These are phyloP conservation scores for Synergus laeviventris DNA, from an alignment of 2,888 invertebrate species.

Conservation along the genomic window DNA sequence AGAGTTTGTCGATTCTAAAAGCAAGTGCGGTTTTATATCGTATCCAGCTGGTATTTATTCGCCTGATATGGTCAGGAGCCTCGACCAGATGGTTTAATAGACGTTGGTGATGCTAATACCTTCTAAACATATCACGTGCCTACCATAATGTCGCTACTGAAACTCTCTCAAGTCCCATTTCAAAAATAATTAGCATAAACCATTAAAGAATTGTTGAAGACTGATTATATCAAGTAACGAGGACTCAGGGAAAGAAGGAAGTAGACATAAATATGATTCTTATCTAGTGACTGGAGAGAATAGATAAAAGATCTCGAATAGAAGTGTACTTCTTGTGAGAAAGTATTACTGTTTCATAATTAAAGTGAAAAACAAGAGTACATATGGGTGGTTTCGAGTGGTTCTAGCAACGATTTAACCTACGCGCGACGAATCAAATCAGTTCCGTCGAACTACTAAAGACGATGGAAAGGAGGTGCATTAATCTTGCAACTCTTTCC, in stretches of 20 bases:
- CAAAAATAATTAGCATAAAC: slow-evolving; percentile 9
- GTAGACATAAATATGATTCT: slow-evolving; percentile 29
- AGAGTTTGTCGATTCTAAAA: background rate
- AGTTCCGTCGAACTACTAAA: slow-evolving; percentile 40
- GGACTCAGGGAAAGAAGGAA: background rate
- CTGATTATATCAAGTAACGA: background rate
- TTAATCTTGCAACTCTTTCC: slow-evolving; percentile 52
- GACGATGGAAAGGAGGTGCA: slow-evolving; percentile 52
- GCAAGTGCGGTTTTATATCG: background rate
- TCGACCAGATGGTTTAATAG: background rate
- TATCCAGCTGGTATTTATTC: slow-evolving; percentile 2
- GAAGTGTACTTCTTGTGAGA: background rate
- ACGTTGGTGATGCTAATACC: background rate
- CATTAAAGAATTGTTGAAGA: background rate
- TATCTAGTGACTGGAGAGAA: background rate
- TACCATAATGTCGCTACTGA: too few species aligned
- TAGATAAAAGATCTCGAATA: background rate
- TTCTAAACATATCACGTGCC: background rate
- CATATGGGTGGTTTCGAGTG: slow-evolving; percentile 1
- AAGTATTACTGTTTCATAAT: slow-evolving; percentile 28
- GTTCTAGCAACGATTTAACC: slow-evolving; percentile 23
- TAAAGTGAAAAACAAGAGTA: slow-evolving; percentile 29
- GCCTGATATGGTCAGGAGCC: background rate
- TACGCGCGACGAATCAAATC: slow-evolving; percentile 44
- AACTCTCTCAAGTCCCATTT: background rate